These are phyloP conservation scores for Nyctalus aviator DNA, from an alignment of 2,797 vertebrate genomes.

Conservation along the genomic window DNA sequence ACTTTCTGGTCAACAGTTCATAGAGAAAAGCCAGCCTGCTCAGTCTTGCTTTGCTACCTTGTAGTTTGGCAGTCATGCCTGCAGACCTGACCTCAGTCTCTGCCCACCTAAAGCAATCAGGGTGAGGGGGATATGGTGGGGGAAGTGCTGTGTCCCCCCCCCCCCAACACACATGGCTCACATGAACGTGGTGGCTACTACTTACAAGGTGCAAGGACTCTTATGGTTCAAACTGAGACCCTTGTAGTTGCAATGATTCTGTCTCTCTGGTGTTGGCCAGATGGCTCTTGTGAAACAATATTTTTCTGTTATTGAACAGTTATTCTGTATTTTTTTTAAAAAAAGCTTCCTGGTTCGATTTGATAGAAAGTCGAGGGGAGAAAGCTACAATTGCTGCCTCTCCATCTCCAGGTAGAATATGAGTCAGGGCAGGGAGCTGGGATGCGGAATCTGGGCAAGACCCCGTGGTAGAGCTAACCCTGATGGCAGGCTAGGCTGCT, in stretches of 20 bases:
- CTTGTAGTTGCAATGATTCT: neutral
- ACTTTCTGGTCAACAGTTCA: neutral
- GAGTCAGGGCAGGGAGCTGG: neutral
- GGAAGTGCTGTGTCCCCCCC: no score
- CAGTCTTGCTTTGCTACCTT: neutral
- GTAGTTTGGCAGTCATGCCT: neutral
- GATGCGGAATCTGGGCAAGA: neutral
- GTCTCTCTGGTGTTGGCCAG: neutral
- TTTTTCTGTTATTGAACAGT: neutral
- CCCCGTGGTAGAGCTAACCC: no score
- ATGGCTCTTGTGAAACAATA: neutral
- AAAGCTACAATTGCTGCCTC: neutral
- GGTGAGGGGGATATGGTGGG: neutral
- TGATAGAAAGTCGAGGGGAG: neutral
- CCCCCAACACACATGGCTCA: no score
- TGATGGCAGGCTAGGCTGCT: fast-evolving
- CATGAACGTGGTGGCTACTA: neutral
- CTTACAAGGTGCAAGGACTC: neutral
- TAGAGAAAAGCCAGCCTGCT: neutral
- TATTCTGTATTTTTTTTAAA: neutral
- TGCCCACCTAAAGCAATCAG: neutral
- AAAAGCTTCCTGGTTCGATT: neutral
- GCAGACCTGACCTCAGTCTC: neutral
- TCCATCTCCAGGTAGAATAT: neutral
- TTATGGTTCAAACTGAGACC: neutral